Evolutionary conservation across 2,113 vertebrate species (phyloP).

Genomic region (Aptenodytes forsteri): DNA sequence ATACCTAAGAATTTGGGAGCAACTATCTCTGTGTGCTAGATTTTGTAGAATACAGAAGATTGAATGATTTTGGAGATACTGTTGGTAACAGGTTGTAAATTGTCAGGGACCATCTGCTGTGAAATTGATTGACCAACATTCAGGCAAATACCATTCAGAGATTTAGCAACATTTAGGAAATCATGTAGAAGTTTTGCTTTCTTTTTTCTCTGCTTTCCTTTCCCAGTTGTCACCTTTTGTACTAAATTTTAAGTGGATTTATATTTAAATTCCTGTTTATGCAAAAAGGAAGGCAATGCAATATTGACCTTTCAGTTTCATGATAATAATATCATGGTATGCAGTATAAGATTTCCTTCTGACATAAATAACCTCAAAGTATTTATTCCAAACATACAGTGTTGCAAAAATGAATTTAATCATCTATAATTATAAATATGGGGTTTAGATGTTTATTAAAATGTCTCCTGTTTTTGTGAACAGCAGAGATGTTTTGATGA

Average conservation of each 20-base stretch:
- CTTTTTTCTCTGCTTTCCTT: background rate
- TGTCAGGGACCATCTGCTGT: constrained; percentile 31
- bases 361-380: background rate
- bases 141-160: background rate
- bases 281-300: background rate
- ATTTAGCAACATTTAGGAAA: background rate
- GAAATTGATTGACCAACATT: background rate
- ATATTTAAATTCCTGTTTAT: background rate
- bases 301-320: background rate
- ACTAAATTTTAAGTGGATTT: background rate
- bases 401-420: background rate
- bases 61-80: background rate
- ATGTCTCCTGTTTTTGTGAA: background rate
- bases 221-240: background rate
- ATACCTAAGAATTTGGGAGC: background rate
- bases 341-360: background rate
- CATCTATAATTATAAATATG: background rate
- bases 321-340: background rate
- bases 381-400: background rate
- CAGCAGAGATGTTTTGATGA: background rate
- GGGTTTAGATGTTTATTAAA: background rate
- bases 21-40: background rate
- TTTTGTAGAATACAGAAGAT: background rate
- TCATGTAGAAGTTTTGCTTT: background rate
- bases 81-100: constrained; percentile 1